These are phyloP conservation scores for Phataginus tricuspis DNA, from an alignment of 2,797 vertebrate species.

Conservation along the genomic window DNA sequence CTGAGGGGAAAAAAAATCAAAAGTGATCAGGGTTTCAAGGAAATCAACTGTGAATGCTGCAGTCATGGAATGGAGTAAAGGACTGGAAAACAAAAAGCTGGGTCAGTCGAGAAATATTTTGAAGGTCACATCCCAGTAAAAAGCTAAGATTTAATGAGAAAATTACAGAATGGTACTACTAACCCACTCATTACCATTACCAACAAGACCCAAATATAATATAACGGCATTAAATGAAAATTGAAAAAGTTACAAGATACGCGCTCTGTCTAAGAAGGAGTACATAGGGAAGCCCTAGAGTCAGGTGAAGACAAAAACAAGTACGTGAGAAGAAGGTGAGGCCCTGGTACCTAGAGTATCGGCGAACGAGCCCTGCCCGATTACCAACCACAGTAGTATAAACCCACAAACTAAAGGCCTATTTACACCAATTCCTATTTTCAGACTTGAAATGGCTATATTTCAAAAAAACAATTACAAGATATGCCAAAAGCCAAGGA, in stretches of 20 bases:
- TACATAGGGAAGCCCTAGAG: neutral
- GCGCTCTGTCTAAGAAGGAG: neutral
- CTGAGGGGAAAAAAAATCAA: neutral
- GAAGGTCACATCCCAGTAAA: neutral
- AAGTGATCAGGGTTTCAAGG: neutral
- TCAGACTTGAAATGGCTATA: neutral
- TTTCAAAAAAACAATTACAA: neutral
- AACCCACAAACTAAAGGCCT: neutral
- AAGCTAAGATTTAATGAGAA: neutral
- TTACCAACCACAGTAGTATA: neutral
- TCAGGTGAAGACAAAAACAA: neutral
- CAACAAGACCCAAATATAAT: neutral
- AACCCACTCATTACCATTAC: neutral
- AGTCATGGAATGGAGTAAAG: neutral
- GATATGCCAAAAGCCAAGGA: neutral
- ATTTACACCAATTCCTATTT: neutral
- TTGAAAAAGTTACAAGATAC: neutral
- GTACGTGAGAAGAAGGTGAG: neutral
- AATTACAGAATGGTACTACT: neutral
- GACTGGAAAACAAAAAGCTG: neutral
- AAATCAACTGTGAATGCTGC: neutral
- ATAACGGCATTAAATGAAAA: neutral
- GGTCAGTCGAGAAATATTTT: neutral
- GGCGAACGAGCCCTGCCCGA: neutral
- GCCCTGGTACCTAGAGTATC: neutral